Conservation (phyloP, 2,797 vertebrate genomes). For the Danionella dracula region DNA sequence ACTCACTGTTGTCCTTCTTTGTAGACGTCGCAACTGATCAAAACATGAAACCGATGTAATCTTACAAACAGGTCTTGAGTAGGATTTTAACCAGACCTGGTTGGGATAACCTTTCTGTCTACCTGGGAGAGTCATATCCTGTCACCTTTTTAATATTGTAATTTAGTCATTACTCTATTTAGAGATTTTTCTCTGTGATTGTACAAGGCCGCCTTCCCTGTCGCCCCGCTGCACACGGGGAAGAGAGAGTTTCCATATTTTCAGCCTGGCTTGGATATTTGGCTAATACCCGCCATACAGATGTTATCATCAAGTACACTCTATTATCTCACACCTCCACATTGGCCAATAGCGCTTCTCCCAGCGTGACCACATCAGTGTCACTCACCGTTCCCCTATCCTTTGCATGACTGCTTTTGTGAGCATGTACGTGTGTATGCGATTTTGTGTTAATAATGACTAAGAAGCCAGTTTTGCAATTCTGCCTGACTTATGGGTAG, state of each 20-base stretch:
- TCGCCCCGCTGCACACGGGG: neutral
- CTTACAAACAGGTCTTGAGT: slow-evolving; percentile 10
- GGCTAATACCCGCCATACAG: slow-evolving; percentile 38
- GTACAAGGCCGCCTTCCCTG: neutral
- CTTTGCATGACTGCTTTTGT: slow-evolving; percentile 25
- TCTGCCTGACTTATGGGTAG: neutral
- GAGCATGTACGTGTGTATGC: slow-evolving; percentile 8
- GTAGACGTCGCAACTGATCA: slow-evolving; percentile 25
- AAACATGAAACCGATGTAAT: slow-evolving; percentile 16
- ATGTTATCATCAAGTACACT: slow-evolving; percentile 40
- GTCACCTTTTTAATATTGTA: slow-evolving; percentile 38
- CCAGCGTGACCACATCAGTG: slow-evolving; percentile 39
- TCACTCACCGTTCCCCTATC: slow-evolving; percentile 25
- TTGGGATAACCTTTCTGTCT: slow-evolving; percentile 15
- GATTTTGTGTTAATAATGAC: neutral
- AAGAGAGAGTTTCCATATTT: slow-evolving; percentile 28
- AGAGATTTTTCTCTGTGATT: slow-evolving; percentile 32
- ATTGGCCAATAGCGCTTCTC: slow-evolving; percentile 39
- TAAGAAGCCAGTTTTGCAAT: neutral
- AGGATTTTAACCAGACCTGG: slow-evolving; percentile 15
- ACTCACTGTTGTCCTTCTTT: slow-evolving; percentile 30
- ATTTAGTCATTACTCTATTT: slow-evolving; percentile 26
- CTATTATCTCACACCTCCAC: slow-evolving; percentile 48
- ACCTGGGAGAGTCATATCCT: slow-evolving; percentile 21
- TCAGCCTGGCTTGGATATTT: slow-evolving; percentile 29